Base-by-base conservation (phyloP, 1,140 invertebrate genomes). In the Aphaenogaster floridana region DNA sequence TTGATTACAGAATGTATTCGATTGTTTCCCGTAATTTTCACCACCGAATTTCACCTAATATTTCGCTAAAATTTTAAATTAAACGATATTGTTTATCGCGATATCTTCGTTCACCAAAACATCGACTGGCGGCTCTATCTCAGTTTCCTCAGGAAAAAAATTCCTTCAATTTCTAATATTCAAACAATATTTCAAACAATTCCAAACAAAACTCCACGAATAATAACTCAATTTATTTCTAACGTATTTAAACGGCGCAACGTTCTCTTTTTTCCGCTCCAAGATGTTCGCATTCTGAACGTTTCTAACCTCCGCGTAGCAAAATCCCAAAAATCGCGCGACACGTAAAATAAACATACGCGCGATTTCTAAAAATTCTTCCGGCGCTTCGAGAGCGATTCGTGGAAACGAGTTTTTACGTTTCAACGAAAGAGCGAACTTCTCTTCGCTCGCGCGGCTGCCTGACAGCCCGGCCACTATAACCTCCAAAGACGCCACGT, bases 401-500 rank as follows among this genome's bases (percentile, higher is more conserved):
- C 2, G n/a, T 42, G 42, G 1, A 42, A 48, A 17, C 21, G 13
- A 68, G 17, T 39, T 52, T 45, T 39, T 6, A 39, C 1, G 11
- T 64, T 36, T 13, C 36, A n/a, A n/a, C 8, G 13, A 68, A 36
- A 68, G 21, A 80, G 15, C 7, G n/a, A 5, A 28, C 28, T 45
- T 21, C 39, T 68, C 11, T 11, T 36, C 11, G n/a, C 9, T 21
- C 34, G 3, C 34, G 13, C 39, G 7, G 45, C 3, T 7, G 8
- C 36, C 68, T 84, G 69, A 84, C 17, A 69, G 68, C 48, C n/a
- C 66, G 52, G 36, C 21, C 50, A 21, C 21, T 61, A 64, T 90
- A 90, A 90, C 89, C 89, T 90, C 66, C 9, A 89, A 59, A 52
- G 21, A 13, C n/a, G 36, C 50, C 36, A 89, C 76, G 71, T 89